Percentiles rank a stretch among this genome's conserved stretches.
Evolutionary conservation across 2,888 invertebrate species (phyloP).

Genomic region (Auanema sp.): DNA sequence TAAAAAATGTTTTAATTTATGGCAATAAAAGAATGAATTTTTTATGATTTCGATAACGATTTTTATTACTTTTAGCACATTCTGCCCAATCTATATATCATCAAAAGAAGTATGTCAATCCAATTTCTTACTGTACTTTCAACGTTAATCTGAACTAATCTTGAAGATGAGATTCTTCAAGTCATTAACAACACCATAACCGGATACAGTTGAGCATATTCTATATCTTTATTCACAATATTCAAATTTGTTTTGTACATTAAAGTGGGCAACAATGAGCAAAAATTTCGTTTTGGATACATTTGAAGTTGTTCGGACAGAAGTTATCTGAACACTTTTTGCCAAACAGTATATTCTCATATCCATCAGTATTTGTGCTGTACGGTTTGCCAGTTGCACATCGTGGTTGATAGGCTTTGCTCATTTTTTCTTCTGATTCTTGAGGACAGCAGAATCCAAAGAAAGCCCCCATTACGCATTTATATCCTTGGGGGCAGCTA

Average conservation of each 20-base stretch:
- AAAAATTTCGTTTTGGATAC: conserved; percentile 45
- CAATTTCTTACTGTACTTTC: no score
- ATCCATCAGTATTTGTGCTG: conserved; percentile 11
- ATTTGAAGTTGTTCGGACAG: conserved; percentile 46
- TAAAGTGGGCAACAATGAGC: conserved; percentile 51
- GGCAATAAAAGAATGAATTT: no score
- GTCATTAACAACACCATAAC: no score
- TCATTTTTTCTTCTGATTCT: conserved; percentile 32
- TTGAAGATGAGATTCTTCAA: no score
- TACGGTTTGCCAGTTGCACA: conserved; percentile 8
- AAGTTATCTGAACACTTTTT: conserved; percentile 55
- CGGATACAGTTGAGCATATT: no score
- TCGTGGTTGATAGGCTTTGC: conserved; percentile 10
- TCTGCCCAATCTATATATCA: no score
- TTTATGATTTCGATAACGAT: no score
- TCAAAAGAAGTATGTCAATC: no score
- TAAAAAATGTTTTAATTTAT: no score
- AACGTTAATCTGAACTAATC: no score
- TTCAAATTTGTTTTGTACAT: conserved; percentile 3
- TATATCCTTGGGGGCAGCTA: conserved; percentile 45
- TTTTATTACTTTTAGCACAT: no score
- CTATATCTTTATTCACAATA: no score
- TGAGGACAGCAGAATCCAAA: conserved; percentile 49
- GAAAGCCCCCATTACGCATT: conserved; percentile 50
- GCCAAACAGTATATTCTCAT: conserved; percentile 36